Evolutionary conservation across 2,113 vertebrate species (phyloP), one percentile per base, ranked within the genome.

Genomic region (Perccottus glenii): DNA sequence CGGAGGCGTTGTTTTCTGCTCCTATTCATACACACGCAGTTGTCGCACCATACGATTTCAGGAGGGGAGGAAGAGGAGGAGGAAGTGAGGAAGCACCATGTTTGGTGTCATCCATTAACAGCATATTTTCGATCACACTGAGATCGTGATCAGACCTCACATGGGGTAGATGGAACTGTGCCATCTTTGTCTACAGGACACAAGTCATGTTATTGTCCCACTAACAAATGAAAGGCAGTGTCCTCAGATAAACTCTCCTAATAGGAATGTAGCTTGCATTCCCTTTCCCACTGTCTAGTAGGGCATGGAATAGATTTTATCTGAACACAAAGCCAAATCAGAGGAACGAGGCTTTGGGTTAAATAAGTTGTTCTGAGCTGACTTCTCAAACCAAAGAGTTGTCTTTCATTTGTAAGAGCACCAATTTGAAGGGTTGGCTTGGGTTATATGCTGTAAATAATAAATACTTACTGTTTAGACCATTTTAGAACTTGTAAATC

Each of bases 1-100:
- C 55, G 83, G 83, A 88, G 87, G 90, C 85, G 83, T 86, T 70
- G 83, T 84, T 70, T 47, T 87, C 86, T 80, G 69, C 70, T 84
- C 80, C 87, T 87, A 89, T 85, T 87, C 82, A 81, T 85, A 57
- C 70, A 50, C 67, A 73, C 57, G 51, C 70, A 38, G 65, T 79
- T 73, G 66, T 74, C 49, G 53, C 70, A 27, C 78, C 64, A 76
- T 71, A 65, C 76, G 64, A 65, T 70, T 68, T 67, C 63, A 72
- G 67, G 19, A 61, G 50, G 76, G 77, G 85, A 85, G 77, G 69
- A 72, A 52, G 77, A 70, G 47, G 61, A 14, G 27, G 68, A 67
- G 61, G 75, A 71, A 63, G 74, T 48, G 80, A 84, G 75, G 87
- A 82, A 86, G 81, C 11, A 3, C 88, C 88, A 91, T 87, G 80